Percentiles rank a stretch among this genome's conserved stretches.
Conservation (phyloP, 2,113 vertebrate species). For the Mus pahari region DNA sequence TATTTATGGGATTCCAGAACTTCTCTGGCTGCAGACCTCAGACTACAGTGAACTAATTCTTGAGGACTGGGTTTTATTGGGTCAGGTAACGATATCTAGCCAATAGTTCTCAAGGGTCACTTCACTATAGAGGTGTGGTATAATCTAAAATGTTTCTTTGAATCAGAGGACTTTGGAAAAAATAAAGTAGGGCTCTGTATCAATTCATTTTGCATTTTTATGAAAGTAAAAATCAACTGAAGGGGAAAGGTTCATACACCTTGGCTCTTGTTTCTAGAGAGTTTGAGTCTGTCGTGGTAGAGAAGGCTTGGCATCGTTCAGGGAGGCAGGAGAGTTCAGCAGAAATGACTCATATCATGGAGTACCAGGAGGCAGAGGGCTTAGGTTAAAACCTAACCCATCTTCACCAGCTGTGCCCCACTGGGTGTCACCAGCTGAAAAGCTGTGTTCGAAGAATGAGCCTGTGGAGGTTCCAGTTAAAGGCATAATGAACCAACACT, state of each 20-base stretch:
- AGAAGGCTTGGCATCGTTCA: neutral
- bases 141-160: neutral
- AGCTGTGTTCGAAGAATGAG: neutral
- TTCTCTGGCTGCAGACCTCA: neutral
- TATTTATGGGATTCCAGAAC: neutral
- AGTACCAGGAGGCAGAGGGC: neutral
- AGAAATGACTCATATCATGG: neutral
- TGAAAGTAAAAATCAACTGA: neutral
- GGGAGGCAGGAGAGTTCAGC: neutral
- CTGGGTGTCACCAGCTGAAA: neutral
- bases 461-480: neutral
- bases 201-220: neutral
- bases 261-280: neutral
- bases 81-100: neutral
- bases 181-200: no score
- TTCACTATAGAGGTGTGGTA: neutral
- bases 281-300: neutral
- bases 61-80: neutral
- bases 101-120: neutral
- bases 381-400: neutral
- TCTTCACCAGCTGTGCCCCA: neutral
- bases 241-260: neutral
- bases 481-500: neutral
- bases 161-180: neutral
- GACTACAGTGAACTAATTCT: neutral